Conservation (phyloP, 2,113 vertebrate species). For the Chionis minor region DNA sequence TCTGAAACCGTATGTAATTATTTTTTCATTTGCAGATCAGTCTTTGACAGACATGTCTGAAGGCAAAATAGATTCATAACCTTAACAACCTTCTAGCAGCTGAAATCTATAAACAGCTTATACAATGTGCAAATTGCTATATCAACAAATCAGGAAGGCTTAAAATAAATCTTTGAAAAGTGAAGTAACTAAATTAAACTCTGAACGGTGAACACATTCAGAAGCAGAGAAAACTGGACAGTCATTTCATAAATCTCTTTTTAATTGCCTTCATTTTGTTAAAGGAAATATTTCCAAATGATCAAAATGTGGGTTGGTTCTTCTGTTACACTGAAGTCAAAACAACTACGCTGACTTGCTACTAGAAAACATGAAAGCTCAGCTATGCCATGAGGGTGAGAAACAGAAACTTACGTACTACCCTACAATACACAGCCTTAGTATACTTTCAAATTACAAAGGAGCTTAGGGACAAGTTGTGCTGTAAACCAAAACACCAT, state of each 20-base stretch:
- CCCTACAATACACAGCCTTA: not conserved
- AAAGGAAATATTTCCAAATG: not conserved
- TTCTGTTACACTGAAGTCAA: not conserved
- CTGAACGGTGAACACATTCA: not conserved
- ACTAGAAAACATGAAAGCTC: not conserved
- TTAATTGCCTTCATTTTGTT: not conserved
- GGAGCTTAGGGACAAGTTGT: not conserved
- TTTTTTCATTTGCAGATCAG: constrained; percentile 38
- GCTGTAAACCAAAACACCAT: not conserved
- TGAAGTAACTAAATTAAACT: not conserved
- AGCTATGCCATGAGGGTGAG: not conserved
- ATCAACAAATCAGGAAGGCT: not conserved
- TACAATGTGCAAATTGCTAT: constrained; percentile 25
- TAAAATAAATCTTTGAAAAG: constrained; percentile 11
- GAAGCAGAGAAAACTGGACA: not conserved
- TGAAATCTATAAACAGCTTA: constrained; percentile 25
- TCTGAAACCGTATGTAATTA: constrained; percentile 8
- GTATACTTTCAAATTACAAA: not conserved
- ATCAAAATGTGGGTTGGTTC: not conserved
- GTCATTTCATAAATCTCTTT: not conserved
- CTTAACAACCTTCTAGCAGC: not conserved
- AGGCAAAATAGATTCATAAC: constrained; percentile 40
- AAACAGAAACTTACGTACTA: not conserved
- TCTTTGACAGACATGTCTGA: constrained; percentile 32
- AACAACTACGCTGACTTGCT: not conserved